Conservation (phyloP, 1,140 invertebrate species). For the Lasaia peninsularis region DNA sequence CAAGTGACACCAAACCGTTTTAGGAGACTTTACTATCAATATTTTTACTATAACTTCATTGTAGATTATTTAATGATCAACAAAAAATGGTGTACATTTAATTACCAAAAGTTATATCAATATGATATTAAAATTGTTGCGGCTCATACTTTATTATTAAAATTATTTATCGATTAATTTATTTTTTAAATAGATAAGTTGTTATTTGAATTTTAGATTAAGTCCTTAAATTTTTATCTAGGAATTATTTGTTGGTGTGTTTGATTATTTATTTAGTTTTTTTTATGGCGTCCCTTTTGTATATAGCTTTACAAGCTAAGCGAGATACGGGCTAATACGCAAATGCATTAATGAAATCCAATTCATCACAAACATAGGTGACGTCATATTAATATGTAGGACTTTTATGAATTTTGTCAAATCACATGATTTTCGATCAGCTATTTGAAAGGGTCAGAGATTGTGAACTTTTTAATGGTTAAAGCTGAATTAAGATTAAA, state of each 20-base stretch:
- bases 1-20: no score
- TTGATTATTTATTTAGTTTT: slow-evolving; percentile 39
- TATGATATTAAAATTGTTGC: slow-evolving; percentile 75
- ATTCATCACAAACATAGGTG: neutral
- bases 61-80: slow-evolving; percentile 6
- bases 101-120: slow-evolving; percentile 62
- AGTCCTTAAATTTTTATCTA: slow-evolving; percentile 11
- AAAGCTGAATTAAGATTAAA: no score
- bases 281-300: slow-evolving; percentile 33
- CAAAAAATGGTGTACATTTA: slow-evolving; percentile 21
- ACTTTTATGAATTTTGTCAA: no score
- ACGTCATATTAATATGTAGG: neutral
- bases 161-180: slow-evolving; percentile 63
- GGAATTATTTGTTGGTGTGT: slow-evolving; percentile 35
- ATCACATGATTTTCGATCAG: no score
- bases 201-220: slow-evolving; percentile 44
- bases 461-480: no score
- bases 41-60: slow-evolving; percentile 7
- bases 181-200: slow-evolving; percentile 54
- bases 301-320: slow-evolving; percentile 12
- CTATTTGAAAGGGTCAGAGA: no score
- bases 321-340: slow-evolving; percentile 2
- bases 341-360: neutral
- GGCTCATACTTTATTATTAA: slow-evolving; percentile 54
- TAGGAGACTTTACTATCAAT: neutral